Evolutionary conservation across 2,888 invertebrate species (phyloP).

Genomic region (Ichneumon xanthorius): DNA sequence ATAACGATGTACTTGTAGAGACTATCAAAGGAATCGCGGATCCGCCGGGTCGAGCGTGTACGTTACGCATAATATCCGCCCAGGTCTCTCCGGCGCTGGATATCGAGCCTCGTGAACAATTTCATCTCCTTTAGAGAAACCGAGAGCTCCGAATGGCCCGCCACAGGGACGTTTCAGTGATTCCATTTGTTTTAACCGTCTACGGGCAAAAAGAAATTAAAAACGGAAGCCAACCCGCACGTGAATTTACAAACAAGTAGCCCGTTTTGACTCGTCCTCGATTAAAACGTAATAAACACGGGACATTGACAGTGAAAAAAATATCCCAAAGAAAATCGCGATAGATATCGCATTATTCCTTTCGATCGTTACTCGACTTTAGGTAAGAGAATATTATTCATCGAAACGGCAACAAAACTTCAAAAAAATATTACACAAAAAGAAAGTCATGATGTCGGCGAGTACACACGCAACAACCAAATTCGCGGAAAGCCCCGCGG

Average conservation of each 20-base stretch:
- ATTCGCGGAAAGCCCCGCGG: constrained; percentile 12
- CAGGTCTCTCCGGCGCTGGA: constrained; percentile 23
- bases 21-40: constrained; percentile 49
- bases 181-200: constrained; percentile 59
- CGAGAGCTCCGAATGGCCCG: constrained; percentile 39
- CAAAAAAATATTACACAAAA: background rate
- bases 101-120: constrained; percentile 1
- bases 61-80: constrained; percentile 23
- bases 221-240: background rate
- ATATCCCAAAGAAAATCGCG: background rate
- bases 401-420: constrained; percentile 7
- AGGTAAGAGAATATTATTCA: constrained; percentile 2
- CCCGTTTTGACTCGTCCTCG: background rate
- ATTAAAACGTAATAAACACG: constrained; percentile 1
- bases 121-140: constrained; percentile 22
- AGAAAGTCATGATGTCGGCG: background rate
- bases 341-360: constrained; percentile 10
- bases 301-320: constrained; percentile 5
- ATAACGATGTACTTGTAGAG: constrained; percentile 32
- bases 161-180: constrained; percentile 59
- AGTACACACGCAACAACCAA: background rate
- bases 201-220: background rate
- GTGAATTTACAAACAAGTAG: constrained; percentile 15
- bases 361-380: constrained; percentile 7
- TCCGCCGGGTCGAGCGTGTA: constrained; percentile 35